Base-by-base conservation (phyloP, 2,113 vertebrate genomes). In the Anser cygnoides region DNA sequence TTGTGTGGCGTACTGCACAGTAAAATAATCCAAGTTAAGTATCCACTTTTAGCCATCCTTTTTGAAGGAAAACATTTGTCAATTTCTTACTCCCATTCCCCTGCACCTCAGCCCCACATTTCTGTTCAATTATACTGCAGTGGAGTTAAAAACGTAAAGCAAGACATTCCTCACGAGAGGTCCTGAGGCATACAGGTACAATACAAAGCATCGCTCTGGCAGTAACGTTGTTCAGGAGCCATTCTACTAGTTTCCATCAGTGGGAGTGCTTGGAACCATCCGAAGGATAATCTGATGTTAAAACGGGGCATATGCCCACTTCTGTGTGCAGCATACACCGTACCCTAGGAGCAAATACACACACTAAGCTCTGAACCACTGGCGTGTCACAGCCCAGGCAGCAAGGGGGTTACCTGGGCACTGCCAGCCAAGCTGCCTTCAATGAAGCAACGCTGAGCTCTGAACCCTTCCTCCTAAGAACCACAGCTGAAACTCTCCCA, bases 21-120 rank as follows among this genome's bases (percentile, higher is more conserved):
- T 55, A 61, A 87, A 87, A 44, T 75, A 75, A 90, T 66, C 80
- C 22, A 63, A 63, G 59, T 85, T 61, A 76, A 58, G 35, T 43
- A 70, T n/a, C 31, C 20, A 35, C 74, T 78, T 77, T 68, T 44
- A 94, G 50, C 29, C 43, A 28, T 55, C 13, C 6, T 89, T 89
- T 76, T 75, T 55, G 76, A 92, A 89, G 58, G 33, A 79, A 75
- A 94, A 62, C 15, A 49, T 54, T 62, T 58, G 65, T 33, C 13
- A 81, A 25, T 21, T 84, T 87, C 73, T 81, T 79, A 66, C 25
- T 89, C 26, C 28, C 4, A 17, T 75, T 72, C 71, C 73, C 43
- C 76, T 22, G 72, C 63, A 33, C 22, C 18, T 4, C 3, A 63
- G 8, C 14, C 25, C 3, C 39, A 72, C 61, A 61, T 54, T 81